Evolutionary conservation across 1,140 invertebrate genomes (phyloP).

Genomic region (Aphelinus certus): DNA sequence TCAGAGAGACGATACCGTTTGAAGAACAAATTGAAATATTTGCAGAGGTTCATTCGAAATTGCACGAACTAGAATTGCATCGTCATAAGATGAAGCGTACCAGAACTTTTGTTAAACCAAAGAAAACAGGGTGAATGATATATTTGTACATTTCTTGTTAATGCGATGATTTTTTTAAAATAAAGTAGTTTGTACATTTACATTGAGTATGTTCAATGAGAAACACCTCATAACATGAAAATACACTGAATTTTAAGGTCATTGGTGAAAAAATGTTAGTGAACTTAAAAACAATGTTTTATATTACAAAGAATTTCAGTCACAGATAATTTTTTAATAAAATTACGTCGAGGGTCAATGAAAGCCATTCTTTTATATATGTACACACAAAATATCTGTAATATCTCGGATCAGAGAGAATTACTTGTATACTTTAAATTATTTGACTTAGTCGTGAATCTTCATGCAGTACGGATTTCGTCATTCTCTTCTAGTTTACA

Average conservation of each 20-base stretch:
- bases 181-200: slow-evolving; percentile 31
- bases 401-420: slow-evolving; percentile 17
- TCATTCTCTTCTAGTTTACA: slow-evolving; percentile 12
- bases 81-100: slow-evolving; percentile 76
- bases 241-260: background rate
- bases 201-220: slow-evolving; percentile 21
- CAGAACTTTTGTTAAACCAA: slow-evolving; percentile 72
- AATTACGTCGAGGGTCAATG: slow-evolving; percentile 30
- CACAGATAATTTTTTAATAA: slow-evolving; percentile 29
- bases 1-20: slow-evolving; percentile 80
- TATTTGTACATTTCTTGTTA: slow-evolving; percentile 16
- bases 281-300: slow-evolving; percentile 30
- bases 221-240: slow-evolving; percentile 23
- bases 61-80: slow-evolving; percentile 75
- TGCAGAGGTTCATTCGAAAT: slow-evolving; percentile 78
- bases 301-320: slow-evolving; percentile 36
- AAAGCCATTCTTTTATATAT: slow-evolving; percentile 26
- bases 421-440: slow-evolving; percentile 7
- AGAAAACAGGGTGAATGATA: slow-evolving; percentile 67
- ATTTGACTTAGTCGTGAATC: slow-evolving; percentile 2
- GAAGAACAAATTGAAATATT: slow-evolving; percentile 89
- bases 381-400: slow-evolving; percentile 27
- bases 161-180: slow-evolving; percentile 24
- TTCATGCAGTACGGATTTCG: slow-evolving; percentile 10
- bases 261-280: slow-evolving; percentile 16